Conservation (phyloP, 2,797 vertebrate genomes). For the Enteromius treurensis region DNA sequence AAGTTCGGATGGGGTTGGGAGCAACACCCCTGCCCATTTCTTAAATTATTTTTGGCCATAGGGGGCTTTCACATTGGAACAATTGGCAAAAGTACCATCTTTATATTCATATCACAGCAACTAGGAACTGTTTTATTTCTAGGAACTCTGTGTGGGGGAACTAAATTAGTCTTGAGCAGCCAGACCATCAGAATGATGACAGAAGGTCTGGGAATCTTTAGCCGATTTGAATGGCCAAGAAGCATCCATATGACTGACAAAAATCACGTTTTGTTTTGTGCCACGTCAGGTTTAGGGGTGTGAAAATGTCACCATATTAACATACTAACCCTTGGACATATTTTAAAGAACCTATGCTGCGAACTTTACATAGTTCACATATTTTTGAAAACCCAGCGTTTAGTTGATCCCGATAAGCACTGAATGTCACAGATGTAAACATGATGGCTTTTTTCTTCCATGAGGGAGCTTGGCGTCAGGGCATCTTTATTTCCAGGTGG, state of each 20-base stretch:
- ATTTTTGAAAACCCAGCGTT: neutral
- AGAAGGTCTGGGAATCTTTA: neutral
- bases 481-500: no score
- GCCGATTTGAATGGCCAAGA: neutral
- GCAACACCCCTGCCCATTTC: neutral
- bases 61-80: neutral
- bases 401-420: neutral
- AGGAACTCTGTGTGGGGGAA: neutral
- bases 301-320: neutral
- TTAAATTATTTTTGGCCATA: neutral
- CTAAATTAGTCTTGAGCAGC: neutral
- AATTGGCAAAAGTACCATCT: neutral
- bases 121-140: neutral
- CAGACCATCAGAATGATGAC: neutral
- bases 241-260: neutral
- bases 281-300: neutral
- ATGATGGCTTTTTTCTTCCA: no score
- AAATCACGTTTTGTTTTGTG: neutral
- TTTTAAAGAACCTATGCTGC: neutral
- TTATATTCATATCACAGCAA: neutral
- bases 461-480: no score
- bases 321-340: neutral
- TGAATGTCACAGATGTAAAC: neutral
- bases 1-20: neutral
- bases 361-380: neutral